These are phyloP conservation scores for Pandemis corylana DNA, from an alignment of 2,888 invertebrate genomes.

Conservation along the genomic window DNA sequence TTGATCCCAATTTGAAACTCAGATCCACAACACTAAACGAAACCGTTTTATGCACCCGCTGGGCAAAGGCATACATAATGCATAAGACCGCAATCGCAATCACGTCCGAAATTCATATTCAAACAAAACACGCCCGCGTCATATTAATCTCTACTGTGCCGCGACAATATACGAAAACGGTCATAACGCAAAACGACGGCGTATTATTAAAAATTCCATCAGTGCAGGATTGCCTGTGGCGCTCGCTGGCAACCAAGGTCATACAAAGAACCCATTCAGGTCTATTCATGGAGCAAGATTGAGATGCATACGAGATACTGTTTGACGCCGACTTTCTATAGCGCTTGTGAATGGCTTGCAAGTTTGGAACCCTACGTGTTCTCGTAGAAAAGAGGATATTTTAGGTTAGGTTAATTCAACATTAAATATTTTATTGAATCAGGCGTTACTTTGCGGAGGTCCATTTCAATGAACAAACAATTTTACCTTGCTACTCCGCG, in stretches of 20 bases:
- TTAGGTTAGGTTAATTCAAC: no score
- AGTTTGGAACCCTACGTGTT: not conserved
- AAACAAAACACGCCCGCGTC: constrained; percentile 50
- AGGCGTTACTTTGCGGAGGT: no score
- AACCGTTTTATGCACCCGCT: constrained; percentile 12
- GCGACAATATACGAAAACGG: constrained; percentile 67
- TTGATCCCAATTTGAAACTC: not conserved
- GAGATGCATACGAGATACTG: constrained; percentile 39
- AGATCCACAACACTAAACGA: constrained; percentile 12
- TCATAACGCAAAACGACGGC: constrained; percentile 62
- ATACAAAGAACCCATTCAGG: constrained; percentile 66
- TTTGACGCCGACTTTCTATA: constrained; percentile 24
- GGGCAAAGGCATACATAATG: constrained; percentile 32
- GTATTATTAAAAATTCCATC: constrained; percentile 80
- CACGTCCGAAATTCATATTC: constrained; percentile 66
- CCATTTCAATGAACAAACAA: no score
- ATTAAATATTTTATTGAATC: no score
- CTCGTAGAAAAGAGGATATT: no score
- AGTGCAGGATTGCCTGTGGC: constrained; percentile 63
- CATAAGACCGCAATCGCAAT: constrained; percentile 39
- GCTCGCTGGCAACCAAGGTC: constrained; percentile 56
- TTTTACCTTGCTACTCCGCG: no score
- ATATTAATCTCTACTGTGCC: constrained; percentile 51
- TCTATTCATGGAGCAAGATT: constrained; percentile 54
- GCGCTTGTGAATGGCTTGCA: not conserved